phyloP scores from a whole-genome alignment of 2,888 invertebrate genomes.

The Meiosimyza platycephala region DNA sequence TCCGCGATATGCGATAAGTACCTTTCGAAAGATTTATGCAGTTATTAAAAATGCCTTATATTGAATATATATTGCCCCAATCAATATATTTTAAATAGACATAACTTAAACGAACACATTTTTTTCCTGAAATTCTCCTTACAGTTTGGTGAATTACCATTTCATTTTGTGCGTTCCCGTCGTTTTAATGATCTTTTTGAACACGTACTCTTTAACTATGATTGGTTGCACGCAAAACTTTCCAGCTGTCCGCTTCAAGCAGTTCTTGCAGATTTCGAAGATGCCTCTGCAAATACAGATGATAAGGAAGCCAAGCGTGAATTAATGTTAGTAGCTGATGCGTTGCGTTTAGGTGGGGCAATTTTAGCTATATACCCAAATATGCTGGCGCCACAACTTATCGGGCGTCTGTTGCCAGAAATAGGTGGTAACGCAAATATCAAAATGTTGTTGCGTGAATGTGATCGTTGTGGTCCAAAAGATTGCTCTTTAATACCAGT shows the following conservation, averaged over 20 bases:
- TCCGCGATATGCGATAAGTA: too few relatives aligned
- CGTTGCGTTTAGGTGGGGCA: slow-evolving; percentile 92
- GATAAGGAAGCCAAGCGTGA: slow-evolving; percentile 82
- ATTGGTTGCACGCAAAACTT: slow-evolving; percentile 96
- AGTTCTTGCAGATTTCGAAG: slow-evolving; percentile 95
- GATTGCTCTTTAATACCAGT: slow-evolving; percentile 92
- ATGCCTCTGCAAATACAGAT: slow-evolving; percentile 84
- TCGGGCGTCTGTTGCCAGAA: slow-evolving; percentile 93
- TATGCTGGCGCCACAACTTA: slow-evolving; percentile 95
- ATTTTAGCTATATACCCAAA: slow-evolving; percentile 91
- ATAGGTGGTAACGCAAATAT: slow-evolving; percentile 85
- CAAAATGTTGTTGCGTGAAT: slow-evolving; percentile 87
- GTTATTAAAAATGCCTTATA: too few relatives aligned
- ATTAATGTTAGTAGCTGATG: slow-evolving; percentile 92
- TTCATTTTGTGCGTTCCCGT: slow-evolving; percentile 90
- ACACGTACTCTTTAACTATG: slow-evolving; percentile 95
- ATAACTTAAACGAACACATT: background rate
- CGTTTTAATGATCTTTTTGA: slow-evolving; percentile 90
- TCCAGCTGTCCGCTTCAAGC: slow-evolving; percentile 96
- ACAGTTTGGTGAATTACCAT: slow-evolving; percentile 94
- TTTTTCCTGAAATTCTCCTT: background rate
- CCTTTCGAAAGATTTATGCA: too few relatives aligned
- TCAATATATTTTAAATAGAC: background rate
- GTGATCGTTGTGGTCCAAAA: slow-evolving; percentile 87
- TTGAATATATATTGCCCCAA: background rate